A percentile compares a stretch with the other conserved stretches of the same genome.
Evolutionary conservation across 2,888 invertebrate species (phyloP).

Genomic region (Stenoptilia bipunctidactyla): DNA sequence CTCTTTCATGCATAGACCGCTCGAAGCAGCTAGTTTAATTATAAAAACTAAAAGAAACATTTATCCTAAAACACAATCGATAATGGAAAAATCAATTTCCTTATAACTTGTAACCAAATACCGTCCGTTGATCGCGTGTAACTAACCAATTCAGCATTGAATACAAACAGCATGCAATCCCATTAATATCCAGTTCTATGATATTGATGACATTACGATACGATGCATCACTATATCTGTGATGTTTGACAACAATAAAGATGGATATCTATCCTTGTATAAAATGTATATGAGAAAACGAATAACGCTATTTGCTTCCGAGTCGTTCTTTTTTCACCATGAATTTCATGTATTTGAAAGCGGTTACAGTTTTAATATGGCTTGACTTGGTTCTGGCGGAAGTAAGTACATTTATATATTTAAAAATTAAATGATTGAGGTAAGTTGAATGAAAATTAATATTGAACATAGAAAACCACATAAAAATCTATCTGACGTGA

Average conservation of each 20-base stretch:
- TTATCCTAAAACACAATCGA: too few species aligned
- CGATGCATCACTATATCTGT: conserved; percentile 15
- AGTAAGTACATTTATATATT: not conserved
- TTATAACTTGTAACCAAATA: too few species aligned
- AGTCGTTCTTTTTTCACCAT: not conserved
- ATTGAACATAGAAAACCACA: too few species aligned
- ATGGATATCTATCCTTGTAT: conserved; percentile 30
- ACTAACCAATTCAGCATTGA: too few species aligned
- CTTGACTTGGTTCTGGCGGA: not conserved
- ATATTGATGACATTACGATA: conserved; percentile 3
- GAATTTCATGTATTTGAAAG: not conserved
- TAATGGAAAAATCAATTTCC: not conserved
- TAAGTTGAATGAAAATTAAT: too few species aligned
- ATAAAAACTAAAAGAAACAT: too few species aligned
- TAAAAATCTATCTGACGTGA: too few species aligned
- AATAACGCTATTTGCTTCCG: not conserved
- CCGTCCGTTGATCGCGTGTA: too few species aligned
- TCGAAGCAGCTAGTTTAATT: too few species aligned
- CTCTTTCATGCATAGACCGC: too few species aligned
- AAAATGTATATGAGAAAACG: conserved; percentile 17
- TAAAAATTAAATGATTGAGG: too few species aligned
- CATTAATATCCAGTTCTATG: conserved; percentile 8
- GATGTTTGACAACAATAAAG: conserved; percentile 19
- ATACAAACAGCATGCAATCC: conserved; percentile 16
- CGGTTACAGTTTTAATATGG: not conserved